A percentile compares a stretch with the other conserved stretches of the same genome.
phyloP scores from a whole-genome alignment of 2,888 invertebrate genomes.

The Drosophila formosana region DNA sequence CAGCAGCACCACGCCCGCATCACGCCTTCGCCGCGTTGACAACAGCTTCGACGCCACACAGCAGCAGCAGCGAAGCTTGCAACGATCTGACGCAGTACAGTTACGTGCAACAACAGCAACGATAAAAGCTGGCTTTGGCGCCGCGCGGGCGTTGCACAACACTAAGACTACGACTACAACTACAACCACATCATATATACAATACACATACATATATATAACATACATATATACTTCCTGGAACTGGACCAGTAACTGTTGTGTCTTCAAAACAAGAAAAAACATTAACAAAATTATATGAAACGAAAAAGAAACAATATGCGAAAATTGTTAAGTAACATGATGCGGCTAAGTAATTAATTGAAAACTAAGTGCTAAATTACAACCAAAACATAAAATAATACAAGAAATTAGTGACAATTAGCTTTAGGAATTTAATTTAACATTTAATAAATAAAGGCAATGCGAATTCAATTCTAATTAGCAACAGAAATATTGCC shows the following conservation, averaged over 20 bases:
- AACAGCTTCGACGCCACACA: constrained; percentile 55
- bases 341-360: constrained; percentile 45
- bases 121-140: constrained; percentile 57
- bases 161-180: constrained; percentile 30
- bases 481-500: constrained; percentile 25
- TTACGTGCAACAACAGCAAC: constrained; percentile 53
- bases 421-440: constrained; percentile 59
- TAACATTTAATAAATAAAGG: constrained; percentile 14
- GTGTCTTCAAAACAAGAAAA: constrained; percentile 84
- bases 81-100: constrained; percentile 66
- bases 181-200: constrained; percentile 18
- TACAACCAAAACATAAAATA: constrained; percentile 23
- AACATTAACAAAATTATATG: constrained; percentile 52
- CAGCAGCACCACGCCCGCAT: constrained; percentile 58
- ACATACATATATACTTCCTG: constrained; percentile 83
- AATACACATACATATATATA: constrained; percentile 53
- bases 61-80: constrained; percentile 63
- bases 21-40: constrained; percentile 68
- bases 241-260: constrained; percentile 86
- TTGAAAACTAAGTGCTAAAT: constrained; percentile 78
- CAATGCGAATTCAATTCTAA: constrained; percentile 70
- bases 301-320: constrained; percentile 17
- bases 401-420: constrained; percentile 62
- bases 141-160: constrained; percentile 30
- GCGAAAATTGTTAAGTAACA: constrained; percentile 58